phyloP scores from a whole-genome alignment of 2,888 invertebrate genomes.

The Tyria jacobaeae region DNA sequence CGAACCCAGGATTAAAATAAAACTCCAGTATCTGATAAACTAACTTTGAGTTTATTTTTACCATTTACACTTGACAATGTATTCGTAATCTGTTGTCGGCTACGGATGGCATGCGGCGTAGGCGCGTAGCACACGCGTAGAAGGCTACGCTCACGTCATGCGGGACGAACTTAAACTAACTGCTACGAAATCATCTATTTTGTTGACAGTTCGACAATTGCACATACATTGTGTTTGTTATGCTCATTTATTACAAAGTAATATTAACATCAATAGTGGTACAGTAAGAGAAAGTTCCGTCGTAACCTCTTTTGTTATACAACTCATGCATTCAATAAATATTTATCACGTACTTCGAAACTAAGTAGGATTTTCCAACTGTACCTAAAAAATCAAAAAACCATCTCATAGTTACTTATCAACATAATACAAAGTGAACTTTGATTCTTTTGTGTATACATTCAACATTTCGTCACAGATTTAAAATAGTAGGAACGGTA shows the following conservation, averaged over 20 bases:
- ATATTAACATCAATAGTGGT: slow-evolving; percentile 44
- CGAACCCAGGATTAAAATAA: slow-evolving; percentile 64
- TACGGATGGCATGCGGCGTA: slow-evolving; percentile 79
- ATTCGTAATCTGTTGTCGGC: slow-evolving; percentile 86
- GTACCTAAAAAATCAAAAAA: slow-evolving; percentile 56
- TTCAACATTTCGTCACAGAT: slow-evolving; percentile 75
- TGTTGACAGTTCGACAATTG: slow-evolving; percentile 47
- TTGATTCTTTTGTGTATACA: slow-evolving; percentile 63
- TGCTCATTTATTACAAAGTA: slow-evolving; percentile 36
- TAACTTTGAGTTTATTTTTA: slow-evolving; percentile 88
- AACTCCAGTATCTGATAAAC: slow-evolving; percentile 86
- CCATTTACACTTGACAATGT: slow-evolving; percentile 88
- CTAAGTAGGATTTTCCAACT: slow-evolving; percentile 43
- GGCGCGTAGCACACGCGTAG: slow-evolving; percentile 81
- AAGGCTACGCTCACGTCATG: slow-evolving; percentile 74
- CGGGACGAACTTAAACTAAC: slow-evolving; percentile 61
- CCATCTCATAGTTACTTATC: slow-evolving; percentile 57
- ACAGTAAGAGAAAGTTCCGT: slow-evolving; percentile 42
- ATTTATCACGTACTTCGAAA: slow-evolving; percentile 32
- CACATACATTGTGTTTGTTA: slow-evolving; percentile 19
- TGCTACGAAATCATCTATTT: slow-evolving; percentile 62
- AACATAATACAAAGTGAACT: slow-evolving; percentile 61
- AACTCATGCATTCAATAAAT: slow-evolving; percentile 22
- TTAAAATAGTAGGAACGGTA: slow-evolving; percentile 86
- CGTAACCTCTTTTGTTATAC: slow-evolving; percentile 26